phyloP scores from a whole-genome alignment of 2,113 vertebrate genomes.

The Chaenocephalus aceratus region DNA sequence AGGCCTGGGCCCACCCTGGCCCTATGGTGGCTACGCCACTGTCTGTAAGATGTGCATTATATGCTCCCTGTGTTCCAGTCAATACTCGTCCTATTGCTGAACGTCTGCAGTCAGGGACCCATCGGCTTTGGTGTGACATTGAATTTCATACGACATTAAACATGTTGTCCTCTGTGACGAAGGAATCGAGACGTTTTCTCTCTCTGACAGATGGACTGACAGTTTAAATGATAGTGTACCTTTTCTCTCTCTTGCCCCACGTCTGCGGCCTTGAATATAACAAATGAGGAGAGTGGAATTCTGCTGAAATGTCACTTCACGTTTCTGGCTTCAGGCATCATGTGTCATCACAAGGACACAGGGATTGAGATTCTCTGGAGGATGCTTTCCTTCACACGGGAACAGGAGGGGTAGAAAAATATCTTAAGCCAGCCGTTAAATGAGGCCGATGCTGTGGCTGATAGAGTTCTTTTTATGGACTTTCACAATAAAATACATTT shows the following conservation, averaged over 20 bases:
- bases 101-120: conserved; percentile 45
- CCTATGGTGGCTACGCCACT: too few species aligned
- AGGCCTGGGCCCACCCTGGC: too few species aligned
- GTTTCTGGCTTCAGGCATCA: conserved; percentile 36
- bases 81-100: conserved; percentile 30
- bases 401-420: not conserved
- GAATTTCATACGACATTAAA: conserved; percentile 76
- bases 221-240: conserved; percentile 64
- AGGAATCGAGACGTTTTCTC: conserved; percentile 39
- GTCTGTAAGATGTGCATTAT: conserved; percentile 44
- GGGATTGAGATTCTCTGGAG: conserved; percentile 28
- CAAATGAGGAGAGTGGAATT: conserved; percentile 52
- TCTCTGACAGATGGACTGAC: conserved; percentile 53
- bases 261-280: conserved; percentile 49
- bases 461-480: not conserved
- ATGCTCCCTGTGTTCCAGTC: conserved; percentile 28
- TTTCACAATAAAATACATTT: not conserved
- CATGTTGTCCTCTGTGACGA: conserved; percentile 60
- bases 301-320: conserved; percentile 55
- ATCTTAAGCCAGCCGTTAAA: not conserved
- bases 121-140: conserved; percentile 51
- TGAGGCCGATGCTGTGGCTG: not conserved
- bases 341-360: conserved; percentile 66
- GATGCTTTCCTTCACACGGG: conserved; percentile 6
- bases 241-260: conserved; percentile 39